A percentile compares a stretch with the other conserved stretches of the same genome.
Conservation (phyloP, 37 sponge, comb jelly and placozoan genomes). For the Cliona cf. orientalis region DNA sequence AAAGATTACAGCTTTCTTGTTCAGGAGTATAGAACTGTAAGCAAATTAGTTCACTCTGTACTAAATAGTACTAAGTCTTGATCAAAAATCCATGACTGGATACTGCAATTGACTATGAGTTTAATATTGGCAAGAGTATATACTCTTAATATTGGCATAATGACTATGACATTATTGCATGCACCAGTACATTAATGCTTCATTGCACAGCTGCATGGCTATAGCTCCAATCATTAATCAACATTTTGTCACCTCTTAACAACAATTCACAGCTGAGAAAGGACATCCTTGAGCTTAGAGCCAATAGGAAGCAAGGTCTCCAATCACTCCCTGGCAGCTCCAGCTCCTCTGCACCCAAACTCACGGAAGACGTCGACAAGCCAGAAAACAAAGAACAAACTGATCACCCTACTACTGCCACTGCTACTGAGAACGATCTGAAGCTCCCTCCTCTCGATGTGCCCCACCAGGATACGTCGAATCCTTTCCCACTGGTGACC, state of each 20-base stretch:
- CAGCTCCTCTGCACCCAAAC: not conserved
- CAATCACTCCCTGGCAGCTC: not conserved
- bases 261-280: slow-evolving; percentile 1
- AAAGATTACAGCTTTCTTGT: slow-evolving; percentile 80
- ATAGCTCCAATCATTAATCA: too few species aligned
- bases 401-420: not conserved
- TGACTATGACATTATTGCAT: too few species aligned
- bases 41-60: not conserved
- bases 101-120: too few species aligned
- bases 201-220: too few species aligned
- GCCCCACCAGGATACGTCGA: slow-evolving; percentile 38
- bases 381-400: not conserved
- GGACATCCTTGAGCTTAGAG: not conserved
- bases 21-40: slow-evolving; percentile 59
- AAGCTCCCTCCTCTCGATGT: slow-evolving; percentile 73
- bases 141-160: too few species aligned
- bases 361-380: slow-evolving; percentile 3
- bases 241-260: too few species aligned
- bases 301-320: not conserved
- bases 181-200: too few species aligned
- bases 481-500: slow-evolving; percentile 67
- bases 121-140: too few species aligned
- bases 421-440: slow-evolving; percentile 7
- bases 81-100: too few species aligned
- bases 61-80: not conserved